phyloP scores from a whole-genome alignment of 2,888 invertebrate genomes.

The Norana najaformis region DNA sequence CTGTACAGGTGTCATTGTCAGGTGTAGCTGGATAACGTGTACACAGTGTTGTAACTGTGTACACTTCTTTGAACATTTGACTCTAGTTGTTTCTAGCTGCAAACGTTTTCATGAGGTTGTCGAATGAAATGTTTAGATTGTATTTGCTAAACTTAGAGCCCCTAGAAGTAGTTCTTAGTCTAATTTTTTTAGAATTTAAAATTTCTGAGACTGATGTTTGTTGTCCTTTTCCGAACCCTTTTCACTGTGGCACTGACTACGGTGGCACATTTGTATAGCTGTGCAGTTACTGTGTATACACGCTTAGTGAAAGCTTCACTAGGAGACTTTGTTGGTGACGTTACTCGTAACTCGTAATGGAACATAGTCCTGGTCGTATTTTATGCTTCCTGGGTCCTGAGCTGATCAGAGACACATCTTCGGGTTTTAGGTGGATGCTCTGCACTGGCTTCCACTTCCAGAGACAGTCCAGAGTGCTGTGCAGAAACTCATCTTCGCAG shows the following conservation, averaged over 20 bases:
- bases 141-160: not conserved
- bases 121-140: not conserved
- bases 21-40: not conserved
- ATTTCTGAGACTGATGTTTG: not conserved
- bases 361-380: too few species aligned
- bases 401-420: too few species aligned
- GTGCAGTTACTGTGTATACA: not conserved
- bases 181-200: not conserved
- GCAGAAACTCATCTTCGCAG: not conserved
- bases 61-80: not conserved
- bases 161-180: not conserved
- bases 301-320: not conserved
- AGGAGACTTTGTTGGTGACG: not conserved
- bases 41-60: not conserved
- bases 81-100: not conserved
- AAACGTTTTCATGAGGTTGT: not conserved
- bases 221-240: not conserved
- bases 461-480: not conserved
- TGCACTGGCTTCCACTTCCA: too few species aligned
- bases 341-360: not conserved
- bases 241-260: not conserved
- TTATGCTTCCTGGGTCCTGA: too few species aligned
- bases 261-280: not conserved
- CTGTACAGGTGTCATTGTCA: too few species aligned
- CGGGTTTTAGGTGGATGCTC: too few species aligned